These are phyloP conservation scores for Diloba caeruleocephala DNA, from an alignment of 2,888 invertebrate genomes.

Conservation along the genomic window DNA sequence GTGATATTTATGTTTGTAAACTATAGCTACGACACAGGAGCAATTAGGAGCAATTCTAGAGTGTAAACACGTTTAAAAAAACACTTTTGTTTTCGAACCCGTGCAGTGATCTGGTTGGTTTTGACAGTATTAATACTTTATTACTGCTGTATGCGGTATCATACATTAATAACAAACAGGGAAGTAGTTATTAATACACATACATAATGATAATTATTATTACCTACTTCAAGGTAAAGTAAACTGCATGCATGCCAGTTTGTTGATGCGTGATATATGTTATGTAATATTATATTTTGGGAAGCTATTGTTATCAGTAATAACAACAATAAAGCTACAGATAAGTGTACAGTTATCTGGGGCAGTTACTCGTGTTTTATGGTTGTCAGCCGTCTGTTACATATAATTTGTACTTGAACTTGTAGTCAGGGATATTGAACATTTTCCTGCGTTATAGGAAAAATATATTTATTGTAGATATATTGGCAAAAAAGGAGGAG, in stretches of 20 bases:
- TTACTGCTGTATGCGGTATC: neutral
- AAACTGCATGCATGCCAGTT: conserved; percentile 29
- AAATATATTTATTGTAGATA: neutral
- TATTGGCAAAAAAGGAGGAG: too few species aligned
- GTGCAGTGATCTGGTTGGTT: too few species aligned
- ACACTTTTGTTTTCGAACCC: too few species aligned
- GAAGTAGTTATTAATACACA: conserved; percentile 43
- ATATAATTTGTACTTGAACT: conserved; percentile 41
- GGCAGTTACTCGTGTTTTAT: conserved; percentile 30
- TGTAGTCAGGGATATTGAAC: conserved; percentile 4
- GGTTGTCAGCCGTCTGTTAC: conserved; percentile 20
- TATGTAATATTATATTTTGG: conserved; percentile 36
- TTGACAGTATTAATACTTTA: too few species aligned
- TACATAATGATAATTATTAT: conserved; percentile 24
- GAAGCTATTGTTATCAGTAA: conserved; percentile 43
- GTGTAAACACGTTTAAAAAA: too few species aligned
- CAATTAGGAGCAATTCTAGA: too few species aligned
- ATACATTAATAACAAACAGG: conserved; percentile 28
- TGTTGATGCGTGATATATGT: conserved; percentile 39
- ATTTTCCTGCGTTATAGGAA: too few species aligned
- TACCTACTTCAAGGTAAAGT: conserved; percentile 46
- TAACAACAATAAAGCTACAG: conserved; percentile 5
- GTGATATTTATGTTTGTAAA: too few species aligned
- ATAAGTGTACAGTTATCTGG: conserved; percentile 34
- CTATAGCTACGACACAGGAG: too few species aligned